phyloP scores from a whole-genome alignment of 2,888 invertebrate genomes.

The Mythimna loreyi region DNA sequence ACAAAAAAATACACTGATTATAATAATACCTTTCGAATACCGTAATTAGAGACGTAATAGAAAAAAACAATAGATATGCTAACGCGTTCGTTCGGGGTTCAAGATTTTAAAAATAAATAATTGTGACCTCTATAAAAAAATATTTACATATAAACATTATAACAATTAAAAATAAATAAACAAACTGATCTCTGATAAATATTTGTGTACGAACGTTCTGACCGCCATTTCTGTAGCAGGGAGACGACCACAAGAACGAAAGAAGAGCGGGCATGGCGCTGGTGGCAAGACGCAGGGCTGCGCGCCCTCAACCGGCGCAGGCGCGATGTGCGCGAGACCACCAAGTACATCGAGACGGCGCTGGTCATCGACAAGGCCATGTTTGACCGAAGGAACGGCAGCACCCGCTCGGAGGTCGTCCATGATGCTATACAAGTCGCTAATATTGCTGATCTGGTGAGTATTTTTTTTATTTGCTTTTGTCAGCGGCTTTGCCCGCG shows the following conservation, averaged over 20 bases:
- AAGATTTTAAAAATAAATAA: no score
- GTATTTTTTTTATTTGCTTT: no score
- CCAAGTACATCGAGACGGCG: slow-evolving; percentile 99
- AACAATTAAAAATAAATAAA: not conserved
- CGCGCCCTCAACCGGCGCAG: slow-evolving; percentile 80
- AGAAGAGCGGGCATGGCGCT: slow-evolving; percentile 80
- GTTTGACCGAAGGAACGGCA: slow-evolving; percentile 98
- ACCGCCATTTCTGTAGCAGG: slow-evolving; percentile 56
- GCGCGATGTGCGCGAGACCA: slow-evolving; percentile 96
- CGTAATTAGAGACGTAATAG: no score
- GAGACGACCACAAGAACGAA: slow-evolving; percentile 70
- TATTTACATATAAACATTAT: no score
- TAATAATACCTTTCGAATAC: no score
- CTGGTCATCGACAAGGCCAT: slow-evolving; percentile 99
- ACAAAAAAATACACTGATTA: no score
- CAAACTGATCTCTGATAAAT: not conserved
- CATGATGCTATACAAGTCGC: slow-evolving; percentile 99
- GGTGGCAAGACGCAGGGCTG: slow-evolving; percentile 84
- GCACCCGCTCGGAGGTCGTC: slow-evolving; percentile 96
- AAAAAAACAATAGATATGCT: no score
- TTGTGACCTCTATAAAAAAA: no score
- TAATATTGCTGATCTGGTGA: slow-evolving; percentile 99
- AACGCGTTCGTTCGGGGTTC: no score
- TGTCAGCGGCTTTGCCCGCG: no score
- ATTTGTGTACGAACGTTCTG: no score